These are phyloP conservation scores for Peromyscus nudipes DNA, from an alignment of 2,797 vertebrate species.

Conservation along the genomic window DNA sequence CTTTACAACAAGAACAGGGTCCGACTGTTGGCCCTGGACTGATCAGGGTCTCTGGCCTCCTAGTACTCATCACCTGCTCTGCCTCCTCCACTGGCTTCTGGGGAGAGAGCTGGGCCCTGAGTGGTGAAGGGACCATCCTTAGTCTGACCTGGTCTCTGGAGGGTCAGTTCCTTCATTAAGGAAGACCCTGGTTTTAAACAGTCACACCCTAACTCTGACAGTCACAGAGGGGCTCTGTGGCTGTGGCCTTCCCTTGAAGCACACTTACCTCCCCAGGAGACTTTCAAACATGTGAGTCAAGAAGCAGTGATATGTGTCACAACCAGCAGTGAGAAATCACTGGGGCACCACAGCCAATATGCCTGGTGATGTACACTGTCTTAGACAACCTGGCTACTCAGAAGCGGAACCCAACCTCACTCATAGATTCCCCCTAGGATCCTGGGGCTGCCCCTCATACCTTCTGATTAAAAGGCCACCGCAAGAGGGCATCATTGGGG, in stretches of 20 bases:
- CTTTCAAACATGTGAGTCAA: not conserved
- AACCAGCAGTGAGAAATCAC: not conserved
- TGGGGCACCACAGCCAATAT: fast-evolving
- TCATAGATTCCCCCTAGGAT: not conserved
- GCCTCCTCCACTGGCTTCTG: not conserved
- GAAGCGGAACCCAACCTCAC: not conserved
- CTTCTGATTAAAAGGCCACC: constrained; percentile 99
- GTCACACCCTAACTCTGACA: not conserved
- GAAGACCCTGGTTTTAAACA: not conserved
- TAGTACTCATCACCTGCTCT: no score
- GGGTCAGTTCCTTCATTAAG: not conserved
- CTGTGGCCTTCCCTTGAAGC: not conserved
- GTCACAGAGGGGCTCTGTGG: not conserved
- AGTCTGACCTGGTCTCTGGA: not conserved
- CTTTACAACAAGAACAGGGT: not conserved
- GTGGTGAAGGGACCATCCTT: fast-evolving
- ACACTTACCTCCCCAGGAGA: not conserved
- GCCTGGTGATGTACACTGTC: not conserved
- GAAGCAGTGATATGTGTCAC: not conserved
- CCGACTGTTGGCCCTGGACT: not conserved
- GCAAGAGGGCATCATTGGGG: constrained; percentile 94
- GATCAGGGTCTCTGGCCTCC: no score
- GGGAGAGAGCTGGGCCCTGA: not conserved
- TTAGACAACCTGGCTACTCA: not conserved
- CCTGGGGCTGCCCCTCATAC: constrained; percentile 70